Evolutionary conservation across 2,888 invertebrate genomes (phyloP), one percentile per base, ranked within the genome.

Genomic region (Seladonia tumulorum): DNA sequence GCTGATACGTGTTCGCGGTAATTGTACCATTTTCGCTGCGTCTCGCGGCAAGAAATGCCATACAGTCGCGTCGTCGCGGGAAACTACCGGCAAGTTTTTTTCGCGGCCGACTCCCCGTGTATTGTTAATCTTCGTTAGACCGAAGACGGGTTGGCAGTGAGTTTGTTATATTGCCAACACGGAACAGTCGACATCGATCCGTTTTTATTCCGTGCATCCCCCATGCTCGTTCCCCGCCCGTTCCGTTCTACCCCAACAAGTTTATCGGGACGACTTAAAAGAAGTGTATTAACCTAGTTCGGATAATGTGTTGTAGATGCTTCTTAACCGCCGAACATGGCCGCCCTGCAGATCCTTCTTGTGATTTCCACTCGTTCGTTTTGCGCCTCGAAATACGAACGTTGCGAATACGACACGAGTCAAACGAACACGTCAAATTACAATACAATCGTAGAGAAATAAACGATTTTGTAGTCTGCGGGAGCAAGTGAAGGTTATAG

Each of bases 1-100:
- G 45, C 66, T 73, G 74, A 76, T 83, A 68, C 72, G 63, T 72
- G 72, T 72, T 42, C 45, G 22, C 57, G 18, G 83, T 83, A 83
- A 83, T 82, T 83, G 76, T 45, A 53, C 25, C 39, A 66, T 68
- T 82, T 82, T 18, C 35, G 45, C 45, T 10, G 29, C 42, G 29
- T 70, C 14, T 70, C 14, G 25, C 16, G 2, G 10, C 66, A 49
- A 66, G 39, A 39, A 68, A 39, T 49, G 39, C 49, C 66, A 29
- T 63, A 47, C 42, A n/a, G 49, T 29, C 14, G 29, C 63, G 29
- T 14, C 53, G 8, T 7, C 22, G 7, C 45, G 45, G 47, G 7
- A 3, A 49, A 5, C 72, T 16, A 4, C 14, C 14, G 49, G 22
- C 0, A 73, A 49, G 12, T 49, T 71, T 71, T 73, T 68, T 49